phyloP scores from a whole-genome alignment of 2,113 vertebrate genomes.

The Alaudala cheleensis region DNA sequence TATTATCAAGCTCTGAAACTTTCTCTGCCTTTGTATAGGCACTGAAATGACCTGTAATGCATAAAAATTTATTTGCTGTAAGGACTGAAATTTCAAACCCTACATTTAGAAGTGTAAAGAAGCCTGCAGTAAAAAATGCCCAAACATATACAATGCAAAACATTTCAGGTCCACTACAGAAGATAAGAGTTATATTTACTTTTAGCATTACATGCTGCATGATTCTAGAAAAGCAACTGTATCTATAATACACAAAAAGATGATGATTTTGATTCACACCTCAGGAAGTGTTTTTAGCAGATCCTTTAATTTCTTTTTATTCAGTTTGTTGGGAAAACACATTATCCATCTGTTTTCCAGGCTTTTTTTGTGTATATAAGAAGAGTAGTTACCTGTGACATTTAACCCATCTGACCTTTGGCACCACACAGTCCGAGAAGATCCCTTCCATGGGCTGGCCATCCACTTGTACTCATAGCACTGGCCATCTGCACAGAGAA shows the following conservation, averaged over 20 bases:
- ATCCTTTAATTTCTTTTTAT: background rate
- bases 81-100: background rate
- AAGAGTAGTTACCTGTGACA: constrained; percentile 85
- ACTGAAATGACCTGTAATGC: background rate
- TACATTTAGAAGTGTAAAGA: background rate
- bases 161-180: background rate
- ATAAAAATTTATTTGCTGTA: background rate
- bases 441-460: constrained; percentile 86
- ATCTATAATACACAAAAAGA: background rate
- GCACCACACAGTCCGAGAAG: constrained; percentile 87
- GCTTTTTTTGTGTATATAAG: background rate
- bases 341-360: background rate
- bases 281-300: background rate
- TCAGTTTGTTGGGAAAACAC: background rate
- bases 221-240: background rate
- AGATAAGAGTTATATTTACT: background rate
- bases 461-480: constrained; percentile 96
- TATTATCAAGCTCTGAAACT: background rate
- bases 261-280: background rate
- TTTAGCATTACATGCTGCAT: background rate
- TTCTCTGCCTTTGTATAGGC: background rate
- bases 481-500: constrained; percentile 82
- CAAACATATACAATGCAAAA: background rate
- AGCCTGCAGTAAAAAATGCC: background rate
- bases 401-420: constrained; percentile 95